Evolutionary conservation across 2,797 vertebrate genomes (phyloP).

Genomic region (Philypnodon macrostomus): DNA sequence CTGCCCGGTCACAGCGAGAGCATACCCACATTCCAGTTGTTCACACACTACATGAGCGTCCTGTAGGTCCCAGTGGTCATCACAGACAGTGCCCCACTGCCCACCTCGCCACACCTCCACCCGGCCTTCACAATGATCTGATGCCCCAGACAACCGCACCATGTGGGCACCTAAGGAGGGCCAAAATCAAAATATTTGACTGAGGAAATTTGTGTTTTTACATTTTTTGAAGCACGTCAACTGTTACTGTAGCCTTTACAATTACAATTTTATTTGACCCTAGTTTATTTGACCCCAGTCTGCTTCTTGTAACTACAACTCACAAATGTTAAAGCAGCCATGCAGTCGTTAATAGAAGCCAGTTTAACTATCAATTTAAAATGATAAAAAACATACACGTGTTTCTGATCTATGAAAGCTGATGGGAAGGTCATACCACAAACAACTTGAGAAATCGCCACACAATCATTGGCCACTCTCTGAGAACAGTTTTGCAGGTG

Average conservation of each 20-base stretch:
- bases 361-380: not conserved
- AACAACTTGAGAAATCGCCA: conserved; percentile 6
- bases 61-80: conserved; percentile 69
- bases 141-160: conserved; percentile 35
- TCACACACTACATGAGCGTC: conserved; percentile 66
- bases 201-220: no score
- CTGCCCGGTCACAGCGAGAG: conserved; percentile 61
- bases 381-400: not conserved
- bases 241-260: not conserved
- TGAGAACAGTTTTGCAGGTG: conserved; percentile 52
- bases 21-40: conserved; percentile 72
- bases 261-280: no score
- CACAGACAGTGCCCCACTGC: conserved; percentile 73
- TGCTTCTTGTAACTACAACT: no score
- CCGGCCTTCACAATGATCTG: conserved; percentile 62
- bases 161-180: conserved; percentile 40
- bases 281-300: no score
- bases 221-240: not conserved
- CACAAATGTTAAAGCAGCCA: no score
- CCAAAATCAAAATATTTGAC: not conserved
- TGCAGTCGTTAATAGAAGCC: not conserved
- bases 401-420: not conserved
- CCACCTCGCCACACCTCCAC: conserved; percentile 66
- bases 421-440: conserved; percentile 51
- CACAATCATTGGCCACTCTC: conserved; percentile 16